Evolutionary conservation across 2,888 invertebrate species (phyloP).

Genomic region (Agrotis clavis): DNA sequence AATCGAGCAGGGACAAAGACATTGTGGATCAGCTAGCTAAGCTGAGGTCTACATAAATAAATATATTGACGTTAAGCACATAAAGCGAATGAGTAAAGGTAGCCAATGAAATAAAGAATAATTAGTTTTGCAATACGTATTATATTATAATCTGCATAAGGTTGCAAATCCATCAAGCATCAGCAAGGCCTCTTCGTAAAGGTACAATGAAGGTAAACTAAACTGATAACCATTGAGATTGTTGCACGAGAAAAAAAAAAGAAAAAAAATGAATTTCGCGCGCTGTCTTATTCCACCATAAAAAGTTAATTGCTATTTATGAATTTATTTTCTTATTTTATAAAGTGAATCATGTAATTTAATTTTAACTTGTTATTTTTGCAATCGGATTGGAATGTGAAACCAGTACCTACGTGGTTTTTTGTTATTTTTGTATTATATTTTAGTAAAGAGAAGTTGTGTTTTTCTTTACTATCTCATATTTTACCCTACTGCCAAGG

Average conservation of each 20-base stretch:
- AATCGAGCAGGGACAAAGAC: slow-evolving; percentile 91
- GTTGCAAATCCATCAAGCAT: background rate
- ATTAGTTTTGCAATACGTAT: background rate
- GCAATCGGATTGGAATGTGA: background rate
- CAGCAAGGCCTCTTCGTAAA: no score
- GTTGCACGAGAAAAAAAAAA: background rate
- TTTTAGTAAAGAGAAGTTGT: background rate
- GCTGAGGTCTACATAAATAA: slow-evolving; percentile 81
- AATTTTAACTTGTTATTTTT: slow-evolving; percentile 18
- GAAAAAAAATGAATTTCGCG: background rate
- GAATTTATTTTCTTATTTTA: slow-evolving; percentile 29
- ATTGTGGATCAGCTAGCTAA: slow-evolving; percentile 94
- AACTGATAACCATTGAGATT: no score
- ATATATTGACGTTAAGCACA: slow-evolving; percentile 25
- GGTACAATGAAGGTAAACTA: no score
- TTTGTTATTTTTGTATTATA: slow-evolving; percentile 25
- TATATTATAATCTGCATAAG: background rate
- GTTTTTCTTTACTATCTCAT: slow-evolving; percentile 4
- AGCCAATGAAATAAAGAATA: background rate
- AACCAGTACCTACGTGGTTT: slow-evolving; percentile 17
- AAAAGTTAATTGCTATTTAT: slow-evolving; percentile 30
- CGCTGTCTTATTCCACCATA: background rate
- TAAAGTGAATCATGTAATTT: slow-evolving; percentile 37
- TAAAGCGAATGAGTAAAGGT: background rate
- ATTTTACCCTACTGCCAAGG: no score